phyloP scores from a whole-genome alignment of 1,140 invertebrate genomes.

The Cyphomyrmex costatus region DNA sequence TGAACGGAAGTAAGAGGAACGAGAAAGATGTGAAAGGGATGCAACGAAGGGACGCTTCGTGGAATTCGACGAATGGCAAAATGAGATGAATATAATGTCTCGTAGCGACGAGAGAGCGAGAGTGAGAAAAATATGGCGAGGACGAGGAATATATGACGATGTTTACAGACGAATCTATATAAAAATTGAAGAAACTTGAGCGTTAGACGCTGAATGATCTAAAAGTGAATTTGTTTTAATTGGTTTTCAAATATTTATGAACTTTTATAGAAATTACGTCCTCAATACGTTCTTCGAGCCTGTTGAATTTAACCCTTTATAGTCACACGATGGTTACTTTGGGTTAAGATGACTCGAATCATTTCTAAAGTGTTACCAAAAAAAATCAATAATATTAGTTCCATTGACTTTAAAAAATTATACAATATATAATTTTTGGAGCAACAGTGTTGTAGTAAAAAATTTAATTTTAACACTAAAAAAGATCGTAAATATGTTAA shows the following conservation, averaged over 20 bases:
- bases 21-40: background rate
- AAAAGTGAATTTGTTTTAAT: background rate
- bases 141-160: background rate
- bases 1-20: background rate
- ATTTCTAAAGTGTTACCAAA: no score
- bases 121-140: slow-evolving; percentile 44
- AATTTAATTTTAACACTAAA: no score
- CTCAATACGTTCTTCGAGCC: background rate
- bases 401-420: no score
- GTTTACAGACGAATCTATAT: background rate
- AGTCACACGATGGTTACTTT: no score
- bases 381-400: no score
- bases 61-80: slow-evolving; percentile 45
- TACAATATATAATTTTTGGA: no score
- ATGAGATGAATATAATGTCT: slow-evolving; percentile 28
- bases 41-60: background rate
- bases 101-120: slow-evolving; percentile 12
- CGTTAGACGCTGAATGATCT: background rate
- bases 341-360: no score
- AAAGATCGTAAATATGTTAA: no score
- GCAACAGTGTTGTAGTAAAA: no score
- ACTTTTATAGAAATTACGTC: background rate
- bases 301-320: background rate
- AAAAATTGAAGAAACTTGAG: background rate
- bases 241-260: background rate